Base-by-base conservation (phyloP, 1,140 invertebrate genomes). In the Halyomorpha halys region DNA sequence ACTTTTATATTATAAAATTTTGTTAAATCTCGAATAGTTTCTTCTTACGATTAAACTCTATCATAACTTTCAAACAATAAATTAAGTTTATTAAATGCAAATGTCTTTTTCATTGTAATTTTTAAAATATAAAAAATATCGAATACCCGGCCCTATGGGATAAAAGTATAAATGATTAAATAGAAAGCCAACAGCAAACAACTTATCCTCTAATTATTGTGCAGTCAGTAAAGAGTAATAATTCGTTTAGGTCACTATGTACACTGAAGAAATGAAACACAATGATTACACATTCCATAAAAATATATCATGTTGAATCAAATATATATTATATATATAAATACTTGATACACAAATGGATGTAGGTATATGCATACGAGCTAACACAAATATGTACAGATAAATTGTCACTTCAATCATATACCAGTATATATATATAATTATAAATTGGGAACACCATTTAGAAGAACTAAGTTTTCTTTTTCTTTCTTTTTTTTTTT, bases 301-400 rank as follows among this genome's bases (percentile, higher is more conserved):
- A 56, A 56, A 56, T 56, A 56, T 56, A 56, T 49, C 21, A 56
- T 56, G 53, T 25, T 23, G 53, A 16, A 56, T 56, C 23, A 21
- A 56, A 56, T 56, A 56, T 23, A 56, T 23, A 21, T 23, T 21
- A 23, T 25, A 56, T 56, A 25, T 56, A 23, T 56, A 23, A 23
- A 56, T 56, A 23, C 34, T 39, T 39, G 34, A 39, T 39, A 39
- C 34, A 39, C 34, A 39, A 39, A 39, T 39, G 34, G 15, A 25
- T 56, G 23, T 25, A 56, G 14, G 23, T 25, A 56, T 56, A 56
- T 56, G 9, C 23, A 56, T 56, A 56, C 15, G 23, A 23, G 53
- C 27, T 4, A 23, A 56, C 53, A 56, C 18, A 56, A 56, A 21
- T 39, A 39, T 39, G 34, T 39, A 39, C 34, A 39, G 34, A 13